Evolutionary conservation across 1,140 invertebrate species (phyloP).

Genomic region (Drosophila guanche): DNA sequence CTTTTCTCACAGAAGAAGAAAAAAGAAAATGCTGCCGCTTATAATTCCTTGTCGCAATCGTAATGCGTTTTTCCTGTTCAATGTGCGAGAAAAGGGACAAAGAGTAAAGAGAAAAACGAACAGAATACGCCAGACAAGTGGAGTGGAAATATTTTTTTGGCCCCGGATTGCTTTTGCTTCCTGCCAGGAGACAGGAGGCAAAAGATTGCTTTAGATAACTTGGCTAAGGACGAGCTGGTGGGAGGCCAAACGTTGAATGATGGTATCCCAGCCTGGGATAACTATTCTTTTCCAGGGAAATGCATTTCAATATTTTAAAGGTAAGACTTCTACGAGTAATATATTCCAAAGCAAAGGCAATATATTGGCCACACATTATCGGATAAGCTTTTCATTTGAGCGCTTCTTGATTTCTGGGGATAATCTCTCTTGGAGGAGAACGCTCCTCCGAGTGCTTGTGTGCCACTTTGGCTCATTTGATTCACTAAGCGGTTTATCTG

Average conservation of each 20-base stretch:
- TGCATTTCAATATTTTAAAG: slow-evolving; percentile 51
- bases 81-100: slow-evolving; percentile 25
- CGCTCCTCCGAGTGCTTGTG: background rate
- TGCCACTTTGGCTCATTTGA: slow-evolving; percentile 27
- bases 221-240: slow-evolving; percentile 18
- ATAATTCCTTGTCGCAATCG: slow-evolving; percentile 34
- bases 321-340: slow-evolving; percentile 20
- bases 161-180: slow-evolving; percentile 27
- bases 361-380: slow-evolving; percentile 43
- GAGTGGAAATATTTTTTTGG: slow-evolving; percentile 44
- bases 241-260: slow-evolving; percentile 42
- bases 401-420: slow-evolving; percentile 4
- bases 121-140: slow-evolving; percentile 19
- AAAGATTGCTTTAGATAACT: slow-evolving; percentile 53
- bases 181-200: slow-evolving; percentile 28
- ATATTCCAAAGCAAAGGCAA: slow-evolving; percentile 42
- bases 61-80: slow-evolving; percentile 63
- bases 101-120: slow-evolving; percentile 18
- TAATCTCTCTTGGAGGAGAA: slow-evolving; percentile 19
- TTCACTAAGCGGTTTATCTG: slow-evolving; percentile 44
- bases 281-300: slow-evolving; percentile 19
- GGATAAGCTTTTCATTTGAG: slow-evolving; percentile 21
- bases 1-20: slow-evolving; percentile 17
- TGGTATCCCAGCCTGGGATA: slow-evolving; percentile 24
- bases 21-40: slow-evolving; percentile 4